Conservation (phyloP, 2,888 invertebrate species). For the Tinea trinotella region DNA sequence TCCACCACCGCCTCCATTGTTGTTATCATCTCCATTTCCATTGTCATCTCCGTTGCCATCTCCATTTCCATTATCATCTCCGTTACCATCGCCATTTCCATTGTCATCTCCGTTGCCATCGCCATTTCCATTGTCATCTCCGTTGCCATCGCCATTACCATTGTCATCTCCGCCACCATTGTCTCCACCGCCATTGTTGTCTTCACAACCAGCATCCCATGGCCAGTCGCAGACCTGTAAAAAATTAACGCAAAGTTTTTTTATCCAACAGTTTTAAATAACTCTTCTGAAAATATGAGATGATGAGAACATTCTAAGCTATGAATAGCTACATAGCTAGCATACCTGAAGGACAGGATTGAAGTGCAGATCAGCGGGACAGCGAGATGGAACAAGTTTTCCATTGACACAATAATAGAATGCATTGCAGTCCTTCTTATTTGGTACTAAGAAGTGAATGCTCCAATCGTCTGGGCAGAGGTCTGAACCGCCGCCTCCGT, state of each 20-base stretch:
- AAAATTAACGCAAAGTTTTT: too few relatives aligned
- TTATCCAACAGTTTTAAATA: not conserved
- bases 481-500: not conserved
- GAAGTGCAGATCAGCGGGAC: too few relatives aligned
- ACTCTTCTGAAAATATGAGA: too few relatives aligned
- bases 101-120: not conserved
- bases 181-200: not conserved
- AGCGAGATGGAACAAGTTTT: too few relatives aligned
- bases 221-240: slow-evolving; percentile 19
- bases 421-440: too few relatives aligned
- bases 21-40: slow-evolving; percentile 10
- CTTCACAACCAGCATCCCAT: not conserved
- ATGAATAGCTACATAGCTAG: too few relatives aligned
- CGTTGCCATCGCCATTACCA: not conserved
- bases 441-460: too few relatives aligned
- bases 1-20: not conserved
- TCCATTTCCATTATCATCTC: not conserved
- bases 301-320: too few relatives aligned
- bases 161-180: not conserved
- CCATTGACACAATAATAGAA: too few relatives aligned
- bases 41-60: not conserved
- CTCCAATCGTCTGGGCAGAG: too few relatives aligned
- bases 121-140: not conserved
- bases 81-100: not conserved
- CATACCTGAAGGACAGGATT: too few relatives aligned